Percentiles rank a stretch among this genome's conserved stretches.
Conservation (phyloP, 2,113 vertebrate genomes). For the Eudyptes chrysolophus region DNA sequence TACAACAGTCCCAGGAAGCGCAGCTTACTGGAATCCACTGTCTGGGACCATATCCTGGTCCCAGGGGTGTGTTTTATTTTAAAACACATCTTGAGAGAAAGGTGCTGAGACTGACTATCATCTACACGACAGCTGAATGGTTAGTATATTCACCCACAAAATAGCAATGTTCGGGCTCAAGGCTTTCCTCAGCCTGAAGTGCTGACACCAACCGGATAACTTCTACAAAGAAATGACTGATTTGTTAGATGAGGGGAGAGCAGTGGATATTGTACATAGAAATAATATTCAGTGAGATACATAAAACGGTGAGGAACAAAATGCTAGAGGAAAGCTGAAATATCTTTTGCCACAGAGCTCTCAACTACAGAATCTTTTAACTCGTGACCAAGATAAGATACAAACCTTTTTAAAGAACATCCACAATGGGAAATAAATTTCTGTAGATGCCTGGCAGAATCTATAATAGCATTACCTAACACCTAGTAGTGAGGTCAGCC, state of each 20-base stretch:
- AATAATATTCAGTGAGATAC: background rate
- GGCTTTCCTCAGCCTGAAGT: background rate
- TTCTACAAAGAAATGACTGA: background rate
- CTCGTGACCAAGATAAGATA: slow-evolving; percentile 31
- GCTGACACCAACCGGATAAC: background rate
- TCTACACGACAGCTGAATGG: background rate
- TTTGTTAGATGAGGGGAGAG: background rate
- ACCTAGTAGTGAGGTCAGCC: background rate
- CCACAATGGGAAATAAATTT: slow-evolving; percentile 31
- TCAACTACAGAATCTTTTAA: slow-evolving; percentile 29
- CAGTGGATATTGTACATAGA: background rate
- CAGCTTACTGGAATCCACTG: background rate
- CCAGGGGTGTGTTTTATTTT: background rate
- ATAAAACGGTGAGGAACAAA: slow-evolving; percentile 45
- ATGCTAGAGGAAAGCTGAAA: slow-evolving; percentile 43
- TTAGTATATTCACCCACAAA: background rate
- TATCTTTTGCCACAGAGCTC: background rate
- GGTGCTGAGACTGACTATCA: background rate
- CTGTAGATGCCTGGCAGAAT: slow-evolving; percentile 18
- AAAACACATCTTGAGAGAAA: background rate
- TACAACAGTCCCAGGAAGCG: background rate
- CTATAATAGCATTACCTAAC: background rate
- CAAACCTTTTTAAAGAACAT: slow-evolving; percentile 10
- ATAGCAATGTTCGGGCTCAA: background rate
- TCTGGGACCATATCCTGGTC: background rate